Evolutionary conservation across 2,797 vertebrate species (phyloP).

Genomic region (Melanotaenia nigrans): DNA sequence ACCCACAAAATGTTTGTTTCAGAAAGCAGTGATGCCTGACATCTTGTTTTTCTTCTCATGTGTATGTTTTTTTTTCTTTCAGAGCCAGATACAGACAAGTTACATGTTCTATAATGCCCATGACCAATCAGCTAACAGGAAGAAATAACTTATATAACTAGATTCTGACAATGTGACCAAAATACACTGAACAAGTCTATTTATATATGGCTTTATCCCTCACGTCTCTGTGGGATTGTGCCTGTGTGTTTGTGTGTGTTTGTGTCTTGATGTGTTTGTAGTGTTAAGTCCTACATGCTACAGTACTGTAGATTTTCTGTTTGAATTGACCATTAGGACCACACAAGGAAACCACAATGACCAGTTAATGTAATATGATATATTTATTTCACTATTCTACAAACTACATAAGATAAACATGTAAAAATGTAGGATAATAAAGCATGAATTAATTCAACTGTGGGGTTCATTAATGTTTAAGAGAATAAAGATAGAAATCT

Average conservation of each 20-base stretch:
- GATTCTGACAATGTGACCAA: slow-evolving; percentile 67
- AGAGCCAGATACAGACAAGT: slow-evolving; percentile 38
- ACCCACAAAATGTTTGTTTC: background rate
- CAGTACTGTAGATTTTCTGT: no score
- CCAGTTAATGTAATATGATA: no score
- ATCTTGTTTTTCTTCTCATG: slow-evolving; percentile 13
- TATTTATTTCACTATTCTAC: no score
- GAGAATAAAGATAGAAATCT: no score
- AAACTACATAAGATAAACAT: no score
- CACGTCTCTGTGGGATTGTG: slow-evolving; percentile 55
- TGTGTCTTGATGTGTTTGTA: slow-evolving; percentile 10
- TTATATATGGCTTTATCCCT: slow-evolving; percentile 67
- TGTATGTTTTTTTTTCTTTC: slow-evolving; percentile 8
- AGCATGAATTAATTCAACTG: no score
- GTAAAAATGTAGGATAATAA: no score
- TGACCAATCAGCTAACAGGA: slow-evolving; percentile 69
- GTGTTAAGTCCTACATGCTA: no score
- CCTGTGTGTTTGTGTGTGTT: slow-evolving; percentile 20
- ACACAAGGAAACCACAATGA: no score
- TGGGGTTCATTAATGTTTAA: no score
- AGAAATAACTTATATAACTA: slow-evolving; percentile 73
- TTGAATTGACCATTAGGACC: no score
- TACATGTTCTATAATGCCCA: slow-evolving; percentile 52
- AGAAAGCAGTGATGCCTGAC: slow-evolving; percentile 3
- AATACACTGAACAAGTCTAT: slow-evolving; percentile 64